Evolutionary conservation across 2,888 invertebrate genomes (phyloP), one percentile per base, ranked within the genome.

Genomic region (Abrostola tripartita): DNA sequence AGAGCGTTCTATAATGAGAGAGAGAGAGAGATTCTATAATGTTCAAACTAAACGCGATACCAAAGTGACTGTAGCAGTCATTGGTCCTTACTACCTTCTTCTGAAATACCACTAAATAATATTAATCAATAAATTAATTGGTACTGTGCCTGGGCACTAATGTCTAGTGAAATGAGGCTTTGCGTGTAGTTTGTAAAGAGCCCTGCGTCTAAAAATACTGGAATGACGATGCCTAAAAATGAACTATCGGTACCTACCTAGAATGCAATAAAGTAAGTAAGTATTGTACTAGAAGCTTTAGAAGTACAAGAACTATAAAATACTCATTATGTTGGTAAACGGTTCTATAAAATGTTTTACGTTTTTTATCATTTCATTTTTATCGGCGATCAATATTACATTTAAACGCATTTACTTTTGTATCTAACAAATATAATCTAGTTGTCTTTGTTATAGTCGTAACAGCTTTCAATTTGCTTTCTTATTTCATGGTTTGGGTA

Each of bases 391-490:
- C 68, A 70, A 63, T 70, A 73, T 61, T 58, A 65, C 49, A 68
- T 65, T 24, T 70, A 68, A 63, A 52, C 52, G 61, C 61, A 37
- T 60, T 70, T 79, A 80, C 73, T 72, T 76, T 77, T 69, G 78
- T 76, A 81, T 75, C 72, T 75, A 61, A 61, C 65, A 72, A 66
- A 81, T 76, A 78, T 59, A 41, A 70, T 74, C 81, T 77, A 66
- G 68, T 78, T 66, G 77, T 82, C 77, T 84, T 82, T 81, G 76
- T 76, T 62, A 66, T 36, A 60, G 63, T 62, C 70, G 72, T 77
- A 72, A 74, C 72, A 58, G 79, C 84, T 86, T 88, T 86, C 84
- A 84, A 84, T 83, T 85, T 82, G 75, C 80, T 84, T 84, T 83
- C 76, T 79, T 82, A 83, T 84, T 84, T 78, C 66, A 75, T 69